A percentile compares a stretch with the other conserved stretches of the same genome.
phyloP scores from a whole-genome alignment of 92 coral and sea anemone species.

The Phymanthus crucifer region DNA sequence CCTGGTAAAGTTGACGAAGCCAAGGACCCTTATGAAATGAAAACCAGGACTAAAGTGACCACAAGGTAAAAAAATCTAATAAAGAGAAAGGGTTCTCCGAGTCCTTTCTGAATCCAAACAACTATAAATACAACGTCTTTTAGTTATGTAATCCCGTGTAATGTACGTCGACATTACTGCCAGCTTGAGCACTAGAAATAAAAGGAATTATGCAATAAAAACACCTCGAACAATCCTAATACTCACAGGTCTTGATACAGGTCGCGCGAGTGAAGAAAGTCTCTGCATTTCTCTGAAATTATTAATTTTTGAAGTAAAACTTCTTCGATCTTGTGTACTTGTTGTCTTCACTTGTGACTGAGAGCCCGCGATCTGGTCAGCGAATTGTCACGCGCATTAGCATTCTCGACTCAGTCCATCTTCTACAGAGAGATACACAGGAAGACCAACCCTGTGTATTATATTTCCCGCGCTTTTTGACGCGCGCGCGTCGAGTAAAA shows the following conservation, averaged over 20 bases:
- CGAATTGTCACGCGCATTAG: background rate
- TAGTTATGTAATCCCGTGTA: background rate
- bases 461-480: constrained; percentile 13
- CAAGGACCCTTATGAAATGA: constrained; percentile 54
- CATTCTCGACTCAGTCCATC: background rate
- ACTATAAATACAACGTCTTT: background rate
- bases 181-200: background rate
- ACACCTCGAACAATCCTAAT: background rate
- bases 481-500: constrained; percentile 26
- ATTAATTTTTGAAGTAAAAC: background rate
- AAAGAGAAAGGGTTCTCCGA: background rate
- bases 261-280: constrained; percentile 58
- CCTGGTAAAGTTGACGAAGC: constrained; percentile 55
- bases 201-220: background rate
- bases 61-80: background rate
- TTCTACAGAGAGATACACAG: constrained; percentile 10
- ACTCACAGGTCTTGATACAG: constrained; percentile 69
- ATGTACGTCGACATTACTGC: background rate
- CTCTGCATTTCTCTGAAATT: constrained; percentile 54
- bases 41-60: background rate
- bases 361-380: constrained; percentile 26
- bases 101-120: background rate
- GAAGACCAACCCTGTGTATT: background rate
- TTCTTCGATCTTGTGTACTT: background rate
- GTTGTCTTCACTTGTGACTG: background rate